Conservation (phyloP, 2,113 vertebrate species). For the Vombatus ursinus region DNA sequence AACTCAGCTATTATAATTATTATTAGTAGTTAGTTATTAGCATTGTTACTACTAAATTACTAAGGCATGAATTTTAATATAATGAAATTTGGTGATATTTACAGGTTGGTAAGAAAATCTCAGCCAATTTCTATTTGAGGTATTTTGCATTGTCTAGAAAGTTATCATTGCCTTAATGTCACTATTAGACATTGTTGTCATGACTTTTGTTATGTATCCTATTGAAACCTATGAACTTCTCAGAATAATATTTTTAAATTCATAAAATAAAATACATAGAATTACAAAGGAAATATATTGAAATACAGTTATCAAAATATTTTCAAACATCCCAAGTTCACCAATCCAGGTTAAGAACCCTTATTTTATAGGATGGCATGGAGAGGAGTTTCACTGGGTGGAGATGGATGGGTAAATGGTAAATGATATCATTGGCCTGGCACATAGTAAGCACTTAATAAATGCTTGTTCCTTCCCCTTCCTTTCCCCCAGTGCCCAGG, state of each 20-base stretch:
- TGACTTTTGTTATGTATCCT: not conserved
- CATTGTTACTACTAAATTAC: not conserved
- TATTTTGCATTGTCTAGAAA: conserved; percentile 21
- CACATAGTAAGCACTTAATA: not conserved
- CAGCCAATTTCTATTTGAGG: not conserved
- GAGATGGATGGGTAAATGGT: not conserved
- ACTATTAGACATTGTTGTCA: not conserved
- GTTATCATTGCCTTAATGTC: conserved; percentile 15
- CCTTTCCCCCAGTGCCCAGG: not conserved
- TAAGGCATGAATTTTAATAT: not conserved
- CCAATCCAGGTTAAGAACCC: not conserved
- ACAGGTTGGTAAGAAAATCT: conserved; percentile 36
- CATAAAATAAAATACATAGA: not conserved
- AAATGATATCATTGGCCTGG: not conserved
- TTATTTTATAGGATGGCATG: not conserved
- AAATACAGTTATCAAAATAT: not conserved
- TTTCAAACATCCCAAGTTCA: not conserved
- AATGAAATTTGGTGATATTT: conserved; percentile 50
- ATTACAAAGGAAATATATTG: not conserved
- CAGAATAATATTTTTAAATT: not conserved
- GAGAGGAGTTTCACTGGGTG: not conserved
- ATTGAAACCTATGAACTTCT: not conserved
- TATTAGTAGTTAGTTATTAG: not conserved
- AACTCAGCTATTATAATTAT: not conserved
- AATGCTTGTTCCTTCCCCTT: not conserved